Conservation (phyloP, 2,113 vertebrate species). For the Sorex fumeus region DNA sequence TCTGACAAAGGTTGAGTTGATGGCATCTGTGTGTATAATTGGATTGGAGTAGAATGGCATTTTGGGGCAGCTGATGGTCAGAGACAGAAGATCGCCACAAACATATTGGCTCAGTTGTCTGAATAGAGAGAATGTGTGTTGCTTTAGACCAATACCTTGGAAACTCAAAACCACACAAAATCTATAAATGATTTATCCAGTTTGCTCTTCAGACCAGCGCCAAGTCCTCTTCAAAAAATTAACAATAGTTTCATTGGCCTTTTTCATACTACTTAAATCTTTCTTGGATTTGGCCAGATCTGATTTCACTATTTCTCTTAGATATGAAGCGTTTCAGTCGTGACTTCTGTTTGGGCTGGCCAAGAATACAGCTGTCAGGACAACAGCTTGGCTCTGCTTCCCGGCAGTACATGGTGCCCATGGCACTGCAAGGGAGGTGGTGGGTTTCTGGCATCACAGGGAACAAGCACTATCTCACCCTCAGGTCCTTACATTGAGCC, state of each 20-base stretch:
- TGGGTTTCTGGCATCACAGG: too few relatives aligned
- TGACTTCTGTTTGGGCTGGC: not conserved
- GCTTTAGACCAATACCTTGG: not conserved
- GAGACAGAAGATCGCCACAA: not conserved
- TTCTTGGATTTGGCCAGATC: not conserved
- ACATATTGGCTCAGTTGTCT: not conserved
- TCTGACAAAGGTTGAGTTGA: not conserved
- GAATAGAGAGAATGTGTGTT: not conserved
- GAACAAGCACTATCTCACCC: too few relatives aligned
- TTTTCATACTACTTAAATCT: constrained; percentile 11
- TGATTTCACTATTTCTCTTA: constrained; percentile 32
- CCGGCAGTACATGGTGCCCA: too few relatives aligned
- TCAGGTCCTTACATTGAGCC: too few relatives aligned
- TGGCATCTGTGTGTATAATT: not conserved
- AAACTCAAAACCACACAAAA: not conserved
- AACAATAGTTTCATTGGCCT: not conserved
- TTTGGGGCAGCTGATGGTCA: not conserved
- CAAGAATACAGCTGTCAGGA: too few relatives aligned
- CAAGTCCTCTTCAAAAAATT: not conserved
- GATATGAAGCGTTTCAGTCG: constrained; percentile 1
- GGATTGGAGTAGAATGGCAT: not conserved
- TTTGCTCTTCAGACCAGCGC: constrained; percentile 5
- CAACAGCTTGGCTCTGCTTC: too few relatives aligned
- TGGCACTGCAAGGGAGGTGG: too few relatives aligned
- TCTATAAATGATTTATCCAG: not conserved